A percentile compares a stretch with the other conserved stretches of the same genome.
Evolutionary conservation across 2,113 vertebrate genomes (phyloP).

Genomic region (Camarhynchus parvulus): DNA sequence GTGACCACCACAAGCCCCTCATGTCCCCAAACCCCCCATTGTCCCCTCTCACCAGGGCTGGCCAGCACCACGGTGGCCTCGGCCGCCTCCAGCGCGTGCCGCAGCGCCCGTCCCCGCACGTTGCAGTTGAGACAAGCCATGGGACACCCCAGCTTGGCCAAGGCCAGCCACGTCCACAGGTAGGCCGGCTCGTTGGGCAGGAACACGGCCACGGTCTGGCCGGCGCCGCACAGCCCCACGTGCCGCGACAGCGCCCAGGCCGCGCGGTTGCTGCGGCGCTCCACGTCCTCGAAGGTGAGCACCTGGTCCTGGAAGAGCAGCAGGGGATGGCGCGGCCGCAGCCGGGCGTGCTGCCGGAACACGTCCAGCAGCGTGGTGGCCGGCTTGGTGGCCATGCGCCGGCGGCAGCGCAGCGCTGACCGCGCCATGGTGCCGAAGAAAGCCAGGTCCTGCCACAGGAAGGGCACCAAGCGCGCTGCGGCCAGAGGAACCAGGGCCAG

Average conservation of each 20-base stretch:
- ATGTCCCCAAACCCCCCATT: too few relatives aligned
- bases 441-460: not conserved
- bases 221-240: rapidly evolving
- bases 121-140: not conserved
- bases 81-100: not conserved
- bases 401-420: not conserved
- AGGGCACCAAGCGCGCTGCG: rapidly evolving
- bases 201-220: not conserved
- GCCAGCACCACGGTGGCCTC: not conserved
- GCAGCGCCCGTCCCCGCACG: not conserved
- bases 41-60: not conserved
- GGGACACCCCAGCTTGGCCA: not conserved
- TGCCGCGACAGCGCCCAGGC: not conserved
- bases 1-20: too few relatives aligned
- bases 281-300: not conserved
- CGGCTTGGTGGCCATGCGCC: rapidly evolving
- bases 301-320: not conserved
- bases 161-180: not conserved
- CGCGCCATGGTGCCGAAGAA: not conserved
- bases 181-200: not conserved
- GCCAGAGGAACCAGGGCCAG: not conserved
- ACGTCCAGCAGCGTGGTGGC: not conserved
- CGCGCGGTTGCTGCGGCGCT: not conserved
- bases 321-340: not conserved
- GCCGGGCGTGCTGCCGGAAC: not conserved